Base-by-base conservation (phyloP, 2,113 vertebrate genomes). In the Dunckerocampus dactyliophorus region DNA sequence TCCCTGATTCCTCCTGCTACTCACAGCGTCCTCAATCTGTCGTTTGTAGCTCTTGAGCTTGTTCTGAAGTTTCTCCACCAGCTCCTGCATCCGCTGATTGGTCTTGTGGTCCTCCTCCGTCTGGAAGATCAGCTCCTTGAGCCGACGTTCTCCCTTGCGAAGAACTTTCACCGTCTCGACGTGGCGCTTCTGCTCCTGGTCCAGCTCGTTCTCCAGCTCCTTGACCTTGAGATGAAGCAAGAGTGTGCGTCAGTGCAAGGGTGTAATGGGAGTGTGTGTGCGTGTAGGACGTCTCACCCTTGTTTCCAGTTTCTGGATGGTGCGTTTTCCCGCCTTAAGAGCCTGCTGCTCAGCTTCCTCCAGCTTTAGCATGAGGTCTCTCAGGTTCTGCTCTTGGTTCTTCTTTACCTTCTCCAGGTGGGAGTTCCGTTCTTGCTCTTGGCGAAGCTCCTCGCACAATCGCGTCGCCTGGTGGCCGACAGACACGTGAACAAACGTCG, bases 331-430 rank as follows among this genome's bases (percentile, higher is more conserved):
- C 34, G 76, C 87, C 81, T 90, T 91, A 39, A 90, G 61, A 19
- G 79, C 85, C 76, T 86, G 75, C 72, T 88, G 75, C 78, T 92
- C 89, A 1, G 87, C 86, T 63, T 89, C 82, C 71, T 92, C 88
- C 72, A 85, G 73, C 79, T 88, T 91, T 62, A 88, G 69, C 48
- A 87, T 82, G 52, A 91, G 70, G 20, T 91, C 89, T 82, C 89
- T 87, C 63, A 90, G 85, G 65, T 72, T 86, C 77, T 79, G 80
- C 82, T 93, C 90, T 1, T 90, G 84, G 80, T 87, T 90, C 70
- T 88, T 91, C 85, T 92, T 93, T 31, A 92, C 82, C 68, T 88
- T 92, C 85, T 94, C 91, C 76, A 93, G 87, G 77, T 94, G 89
- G 56, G 77, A 5, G 0, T 75, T 88, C 34, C 88, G 84, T 49